Evolutionary conservation across 2,113 vertebrate species (phyloP).

Genomic region (Morone saxatilis): DNA sequence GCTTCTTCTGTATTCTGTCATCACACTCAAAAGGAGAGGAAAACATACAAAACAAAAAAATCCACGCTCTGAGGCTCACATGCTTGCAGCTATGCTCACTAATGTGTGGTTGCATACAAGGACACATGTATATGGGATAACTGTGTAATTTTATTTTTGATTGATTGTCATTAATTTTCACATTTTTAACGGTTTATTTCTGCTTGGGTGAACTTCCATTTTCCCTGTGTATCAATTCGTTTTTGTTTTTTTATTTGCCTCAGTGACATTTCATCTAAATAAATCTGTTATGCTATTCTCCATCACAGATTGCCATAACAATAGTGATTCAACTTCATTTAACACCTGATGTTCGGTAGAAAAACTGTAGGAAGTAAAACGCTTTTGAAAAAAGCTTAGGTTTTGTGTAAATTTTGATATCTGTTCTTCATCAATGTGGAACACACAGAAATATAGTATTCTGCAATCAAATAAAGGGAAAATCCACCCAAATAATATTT

Average conservation of each 20-base stretch:
- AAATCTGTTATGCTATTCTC: conserved; percentile 11
- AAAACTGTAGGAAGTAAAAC: background rate
- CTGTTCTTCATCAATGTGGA: background rate
- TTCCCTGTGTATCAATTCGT: background rate
- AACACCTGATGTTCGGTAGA: background rate
- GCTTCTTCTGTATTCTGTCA: conserved; percentile 57
- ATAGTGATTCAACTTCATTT: background rate
- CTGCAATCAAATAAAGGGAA: background rate
- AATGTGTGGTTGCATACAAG: conserved; percentile 20
- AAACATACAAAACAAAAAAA: conserved; percentile 41
- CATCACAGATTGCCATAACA: conserved; percentile 9
- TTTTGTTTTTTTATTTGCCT: background rate
- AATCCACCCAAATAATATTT: background rate
- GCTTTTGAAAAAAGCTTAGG: background rate
- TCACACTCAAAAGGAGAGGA: conserved; percentile 9
- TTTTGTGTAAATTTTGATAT: background rate
- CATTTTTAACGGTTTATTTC: conserved; percentile 35
- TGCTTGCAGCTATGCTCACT: conserved; percentile 21
- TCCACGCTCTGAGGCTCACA: conserved; percentile 12
- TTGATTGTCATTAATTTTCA: conserved; percentile 21
- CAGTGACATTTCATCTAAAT: conserved; percentile 45
- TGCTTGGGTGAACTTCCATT: conserved; percentile 5
- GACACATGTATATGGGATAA: background rate
- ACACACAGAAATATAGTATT: background rate
- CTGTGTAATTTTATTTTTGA: background rate